These are phyloP conservation scores for Baryphthengus martii DNA, from an alignment of 2,113 vertebrate genomes.

Conservation along the genomic window DNA sequence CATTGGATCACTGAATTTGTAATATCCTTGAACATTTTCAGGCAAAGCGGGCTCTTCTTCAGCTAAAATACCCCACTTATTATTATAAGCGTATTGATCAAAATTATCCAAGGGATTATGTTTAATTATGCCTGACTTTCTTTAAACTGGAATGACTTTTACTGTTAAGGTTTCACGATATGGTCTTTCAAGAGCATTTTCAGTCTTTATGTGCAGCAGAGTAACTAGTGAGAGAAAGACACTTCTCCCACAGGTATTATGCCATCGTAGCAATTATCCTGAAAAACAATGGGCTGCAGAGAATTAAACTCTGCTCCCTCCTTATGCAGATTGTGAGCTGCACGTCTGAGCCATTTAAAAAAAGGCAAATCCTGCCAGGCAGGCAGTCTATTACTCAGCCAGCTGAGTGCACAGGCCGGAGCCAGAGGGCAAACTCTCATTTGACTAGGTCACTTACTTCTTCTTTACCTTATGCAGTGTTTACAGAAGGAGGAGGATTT, in stretches of 20 bases:
- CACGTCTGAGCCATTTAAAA: not conserved
- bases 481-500: not conserved
- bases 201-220: not conserved
- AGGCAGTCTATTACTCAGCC: not conserved
- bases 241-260: not conserved
- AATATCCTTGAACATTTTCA: not conserved
- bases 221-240: not conserved
- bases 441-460: conserved; percentile 13
- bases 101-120: not conserved
- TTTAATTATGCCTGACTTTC: not conserved
- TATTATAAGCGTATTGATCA: not conserved
- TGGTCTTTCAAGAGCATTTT: not conserved
- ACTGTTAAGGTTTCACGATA: not conserved
- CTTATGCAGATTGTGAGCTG: not conserved
- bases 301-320: conserved; percentile 11
- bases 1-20: not conserved
- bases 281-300: not conserved
- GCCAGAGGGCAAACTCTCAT: not conserved
- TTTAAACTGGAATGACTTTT: not conserved
- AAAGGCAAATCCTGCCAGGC: conserved; percentile 1
- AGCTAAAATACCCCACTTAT: not conserved
- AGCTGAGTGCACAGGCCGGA: not conserved
- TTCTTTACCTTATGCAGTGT: not conserved
- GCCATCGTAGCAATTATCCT: conserved; percentile 19
- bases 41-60: not conserved